phyloP scores from a whole-genome alignment of 2,888 invertebrate species.

The Cartodere bifasciata region DNA sequence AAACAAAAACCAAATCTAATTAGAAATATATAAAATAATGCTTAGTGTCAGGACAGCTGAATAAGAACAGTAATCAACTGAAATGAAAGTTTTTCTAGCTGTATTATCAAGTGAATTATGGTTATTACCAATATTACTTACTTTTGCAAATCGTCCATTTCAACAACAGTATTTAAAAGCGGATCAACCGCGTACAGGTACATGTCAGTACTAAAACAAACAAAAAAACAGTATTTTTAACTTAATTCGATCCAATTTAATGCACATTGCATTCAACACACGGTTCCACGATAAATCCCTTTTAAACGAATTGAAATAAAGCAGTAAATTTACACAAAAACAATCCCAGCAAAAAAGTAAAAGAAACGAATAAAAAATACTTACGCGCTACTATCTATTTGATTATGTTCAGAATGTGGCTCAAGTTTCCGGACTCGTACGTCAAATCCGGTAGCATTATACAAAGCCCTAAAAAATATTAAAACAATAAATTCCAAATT shows the following conservation, averaged over 20 bases:
- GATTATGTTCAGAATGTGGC: slow-evolving; percentile 53
- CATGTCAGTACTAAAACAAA: slow-evolving; percentile 61
- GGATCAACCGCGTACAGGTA: slow-evolving; percentile 79
- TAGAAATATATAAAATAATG: slow-evolving; percentile 1
- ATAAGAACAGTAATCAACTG: slow-evolving; percentile 3
- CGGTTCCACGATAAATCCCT: no score
- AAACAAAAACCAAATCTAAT: slow-evolving; percentile 11
- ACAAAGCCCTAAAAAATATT: slow-evolving; percentile 41
- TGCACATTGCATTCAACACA: no score
- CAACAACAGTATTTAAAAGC: slow-evolving; percentile 64
- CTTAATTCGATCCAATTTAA: neutral
- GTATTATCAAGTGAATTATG: slow-evolving; percentile 1
- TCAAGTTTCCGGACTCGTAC: slow-evolving; percentile 66
- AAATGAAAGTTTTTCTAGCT: no score
- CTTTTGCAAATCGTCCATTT: slow-evolving; percentile 67
- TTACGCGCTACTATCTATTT: slow-evolving; percentile 55
- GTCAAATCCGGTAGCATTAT: slow-evolving; percentile 64
- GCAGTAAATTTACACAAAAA: no score
- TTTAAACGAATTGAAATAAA: neutral
- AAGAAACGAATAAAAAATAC: slow-evolving; percentile 30
- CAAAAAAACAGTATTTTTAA: slow-evolving; percentile 1
- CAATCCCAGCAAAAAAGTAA: no score
- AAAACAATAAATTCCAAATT: slow-evolving; percentile 9
- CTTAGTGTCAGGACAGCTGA: neutral
- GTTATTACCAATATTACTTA: slow-evolving; percentile 37